A percentile compares a stretch with the other conserved stretches of the same genome.
Conservation (phyloP, 2,113 vertebrate species). For the Ageneiosus marmoratus region DNA sequence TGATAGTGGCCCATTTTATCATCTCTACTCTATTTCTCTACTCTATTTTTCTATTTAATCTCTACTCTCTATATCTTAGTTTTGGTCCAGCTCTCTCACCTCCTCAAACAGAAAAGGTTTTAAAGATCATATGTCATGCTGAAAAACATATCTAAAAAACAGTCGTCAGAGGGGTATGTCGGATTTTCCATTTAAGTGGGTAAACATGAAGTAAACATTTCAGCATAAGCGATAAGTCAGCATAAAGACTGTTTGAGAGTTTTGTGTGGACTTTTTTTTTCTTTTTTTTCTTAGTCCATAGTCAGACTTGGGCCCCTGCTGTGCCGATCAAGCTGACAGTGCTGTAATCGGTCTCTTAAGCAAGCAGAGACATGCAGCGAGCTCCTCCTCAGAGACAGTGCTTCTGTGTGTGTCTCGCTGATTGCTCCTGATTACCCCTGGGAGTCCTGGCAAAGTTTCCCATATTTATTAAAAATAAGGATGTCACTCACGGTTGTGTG, state of each 20-base stretch:
- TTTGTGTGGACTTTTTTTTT: slow-evolving; percentile 4
- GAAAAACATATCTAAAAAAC: not conserved
- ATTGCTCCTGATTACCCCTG: slow-evolving; percentile 50
- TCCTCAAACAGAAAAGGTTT: not conserved
- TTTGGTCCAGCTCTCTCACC: not conserved
- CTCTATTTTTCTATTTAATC: too few relatives aligned
- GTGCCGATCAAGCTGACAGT: slow-evolving; percentile 47
- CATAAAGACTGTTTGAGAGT: slow-evolving; percentile 15
- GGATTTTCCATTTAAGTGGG: not conserved
- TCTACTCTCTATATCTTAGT: too few relatives aligned
- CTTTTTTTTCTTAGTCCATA: slow-evolving; percentile 20
- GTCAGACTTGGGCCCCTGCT: slow-evolving; percentile 43
- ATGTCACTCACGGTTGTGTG: slow-evolving; percentile 4
- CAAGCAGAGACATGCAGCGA: slow-evolving; percentile 46
- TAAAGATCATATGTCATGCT: not conserved
- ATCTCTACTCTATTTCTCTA: too few relatives aligned
- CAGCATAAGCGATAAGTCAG: not conserved
- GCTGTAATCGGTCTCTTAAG: slow-evolving; percentile 52
- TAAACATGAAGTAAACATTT: slow-evolving; percentile 4
- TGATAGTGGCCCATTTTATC: too few relatives aligned
- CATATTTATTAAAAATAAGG: slow-evolving; percentile 43
- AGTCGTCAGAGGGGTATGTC: too few relatives aligned
- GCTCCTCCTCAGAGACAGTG: slow-evolving; percentile 32
- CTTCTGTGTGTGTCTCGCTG: slow-evolving; percentile 40
- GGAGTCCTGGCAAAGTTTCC: slow-evolving; percentile 33